These are phyloP conservation scores for Labroides dimidiatus DNA, from an alignment of 2,797 vertebrate genomes.

Conservation along the genomic window DNA sequence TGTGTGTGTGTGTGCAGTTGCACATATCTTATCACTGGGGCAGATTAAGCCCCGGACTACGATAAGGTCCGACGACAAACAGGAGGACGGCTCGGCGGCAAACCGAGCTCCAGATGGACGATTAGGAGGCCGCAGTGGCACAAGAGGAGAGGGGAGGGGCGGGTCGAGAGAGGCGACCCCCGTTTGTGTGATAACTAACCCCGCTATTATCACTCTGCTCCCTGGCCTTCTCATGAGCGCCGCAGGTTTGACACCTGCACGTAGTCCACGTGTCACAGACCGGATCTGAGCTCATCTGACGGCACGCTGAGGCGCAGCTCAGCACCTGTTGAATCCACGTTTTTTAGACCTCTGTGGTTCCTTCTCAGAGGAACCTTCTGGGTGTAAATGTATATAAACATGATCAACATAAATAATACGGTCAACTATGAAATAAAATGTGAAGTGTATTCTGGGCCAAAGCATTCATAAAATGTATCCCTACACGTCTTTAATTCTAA, in stretches of 20 bases:
- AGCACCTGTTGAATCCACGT: conserved; percentile 10
- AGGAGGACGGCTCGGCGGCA: conserved; percentile 37
- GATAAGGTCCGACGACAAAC: conserved; percentile 69
- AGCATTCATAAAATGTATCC: no score
- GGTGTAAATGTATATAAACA: no score
- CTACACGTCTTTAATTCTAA: no score
- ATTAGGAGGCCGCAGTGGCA: conserved; percentile 56
- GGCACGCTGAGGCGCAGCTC: not conserved
- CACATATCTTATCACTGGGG: conserved; percentile 66
- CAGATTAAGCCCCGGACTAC: conserved; percentile 68
- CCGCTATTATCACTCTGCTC: conserved; percentile 63
- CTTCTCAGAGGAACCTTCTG: no score
- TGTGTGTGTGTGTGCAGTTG: conserved; percentile 17
- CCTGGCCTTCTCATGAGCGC: conserved; percentile 59
- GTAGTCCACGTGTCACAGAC: conserved; percentile 25
- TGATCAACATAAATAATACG: no score
- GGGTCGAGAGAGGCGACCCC: conserved; percentile 15
- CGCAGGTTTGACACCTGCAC: conserved; percentile 45
- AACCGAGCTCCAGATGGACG: conserved; percentile 58
- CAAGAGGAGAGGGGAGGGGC: not conserved
- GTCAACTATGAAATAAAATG: no score
- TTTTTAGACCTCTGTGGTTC: no score
- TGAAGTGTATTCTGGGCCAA: no score
- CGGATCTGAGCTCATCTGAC: no score
- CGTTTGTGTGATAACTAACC: conserved; percentile 64